Evolutionary conservation across 2,113 vertebrate species (phyloP).

Genomic region (Dipodomys merriami): DNA sequence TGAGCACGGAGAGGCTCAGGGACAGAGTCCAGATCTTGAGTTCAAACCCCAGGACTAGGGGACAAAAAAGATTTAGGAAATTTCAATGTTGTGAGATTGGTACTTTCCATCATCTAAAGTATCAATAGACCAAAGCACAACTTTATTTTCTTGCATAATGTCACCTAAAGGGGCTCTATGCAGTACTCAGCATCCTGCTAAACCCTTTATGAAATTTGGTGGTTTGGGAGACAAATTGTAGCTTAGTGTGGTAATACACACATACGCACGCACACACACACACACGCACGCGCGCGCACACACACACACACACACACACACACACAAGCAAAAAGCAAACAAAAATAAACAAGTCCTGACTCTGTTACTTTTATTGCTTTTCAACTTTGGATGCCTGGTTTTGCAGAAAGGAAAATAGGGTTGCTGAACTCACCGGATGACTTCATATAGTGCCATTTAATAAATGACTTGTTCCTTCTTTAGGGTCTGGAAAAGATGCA

Average conservation of each 20-base stretch:
- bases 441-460: neutral
- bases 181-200: neutral
- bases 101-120: neutral
- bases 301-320: too few species aligned
- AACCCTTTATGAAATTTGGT: constrained; percentile 19
- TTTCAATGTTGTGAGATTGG: neutral
- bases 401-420: constrained; percentile 6
- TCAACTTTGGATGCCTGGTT: neutral
- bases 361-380: neutral
- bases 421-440: neutral
- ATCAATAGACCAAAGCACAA: neutral
- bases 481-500: neutral
- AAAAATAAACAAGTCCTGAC: neutral
- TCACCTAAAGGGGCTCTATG: neutral
- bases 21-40: too few species aligned
- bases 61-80: neutral
- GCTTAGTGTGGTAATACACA: neutral
- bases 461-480: neutral
- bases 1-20: too few species aligned
- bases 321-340: too few species aligned
- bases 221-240: neutral
- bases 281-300: too few species aligned
- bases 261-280: too few species aligned
- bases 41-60: too few species aligned
- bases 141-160: neutral